phyloP scores from a whole-genome alignment of 2,888 invertebrate species.

The Eupithecia vulgata region DNA sequence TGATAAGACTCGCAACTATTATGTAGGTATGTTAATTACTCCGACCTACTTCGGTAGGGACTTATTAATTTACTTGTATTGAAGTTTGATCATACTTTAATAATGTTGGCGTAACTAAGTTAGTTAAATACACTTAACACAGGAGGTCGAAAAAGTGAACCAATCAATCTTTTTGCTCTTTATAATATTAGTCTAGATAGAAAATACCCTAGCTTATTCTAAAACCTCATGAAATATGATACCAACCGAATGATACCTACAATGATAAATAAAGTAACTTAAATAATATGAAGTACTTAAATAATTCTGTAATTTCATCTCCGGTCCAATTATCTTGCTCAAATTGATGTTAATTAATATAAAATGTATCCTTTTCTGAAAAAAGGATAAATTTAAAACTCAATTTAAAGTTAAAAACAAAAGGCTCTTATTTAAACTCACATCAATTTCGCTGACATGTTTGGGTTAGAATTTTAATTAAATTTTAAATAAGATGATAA shows the following conservation, averaged over 20 bases:
- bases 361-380: slow-evolving; percentile 16
- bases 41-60: not conserved
- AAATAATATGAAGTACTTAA: not conserved
- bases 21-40: not conserved
- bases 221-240: not conserved
- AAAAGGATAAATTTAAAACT: slow-evolving; percentile 30
- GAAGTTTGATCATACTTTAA: slow-evolving; percentile 2
- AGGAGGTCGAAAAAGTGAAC: not conserved
- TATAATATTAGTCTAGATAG: too few relatives aligned
- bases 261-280: not conserved
- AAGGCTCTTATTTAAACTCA: not conserved
- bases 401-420: slow-evolving; percentile 21
- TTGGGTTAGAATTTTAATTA: not conserved
- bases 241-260: not conserved
- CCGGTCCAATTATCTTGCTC: slow-evolving; percentile 2
- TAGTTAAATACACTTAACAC: not conserved
- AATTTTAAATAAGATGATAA: not conserved
- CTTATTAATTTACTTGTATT: slow-evolving; percentile 7
- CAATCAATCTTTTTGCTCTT: too few relatives aligned
- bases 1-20: slow-evolving; percentile 18
- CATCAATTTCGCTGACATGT: not conserved
- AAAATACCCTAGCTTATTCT: not conserved
- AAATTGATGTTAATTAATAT: slow-evolving; percentile 27
- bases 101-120: not conserved
- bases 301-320: slow-evolving; percentile 10